phyloP scores from a whole-genome alignment of 2,797 vertebrate species.

The Poecilia gillii region DNA sequence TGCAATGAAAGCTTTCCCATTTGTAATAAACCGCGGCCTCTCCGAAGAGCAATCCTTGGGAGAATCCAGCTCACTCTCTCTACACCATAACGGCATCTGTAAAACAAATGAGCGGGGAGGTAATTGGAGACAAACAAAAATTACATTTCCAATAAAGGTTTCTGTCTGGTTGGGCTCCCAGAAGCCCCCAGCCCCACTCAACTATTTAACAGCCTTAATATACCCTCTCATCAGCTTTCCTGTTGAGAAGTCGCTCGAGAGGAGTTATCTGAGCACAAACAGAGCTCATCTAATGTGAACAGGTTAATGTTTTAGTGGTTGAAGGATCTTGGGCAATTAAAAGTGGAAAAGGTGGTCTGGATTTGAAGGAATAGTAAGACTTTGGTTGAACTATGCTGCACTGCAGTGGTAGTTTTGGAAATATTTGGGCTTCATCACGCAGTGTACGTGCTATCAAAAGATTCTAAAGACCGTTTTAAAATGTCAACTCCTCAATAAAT shows the following conservation, averaged over 20 bases:
- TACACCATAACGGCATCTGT: slow-evolving; percentile 73
- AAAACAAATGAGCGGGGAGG: slow-evolving; percentile 84
- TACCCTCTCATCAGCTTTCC: slow-evolving; percentile 77
- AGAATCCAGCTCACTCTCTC: slow-evolving; percentile 58
- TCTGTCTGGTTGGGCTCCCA: slow-evolving; percentile 73
- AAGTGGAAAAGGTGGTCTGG: slow-evolving; percentile 44
- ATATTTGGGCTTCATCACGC: neutral
- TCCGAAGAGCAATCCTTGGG: slow-evolving; percentile 78
- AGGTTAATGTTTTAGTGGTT: slow-evolving; percentile 65
- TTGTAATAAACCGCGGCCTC: slow-evolving; percentile 81
- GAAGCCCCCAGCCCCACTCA: slow-evolving; percentile 74
- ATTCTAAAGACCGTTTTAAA: neutral
- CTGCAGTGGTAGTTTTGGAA: slow-evolving; percentile 31
- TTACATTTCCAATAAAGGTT: slow-evolving; percentile 86
- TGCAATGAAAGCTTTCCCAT: slow-evolving; percentile 82
- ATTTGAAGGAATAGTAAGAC: slow-evolving; percentile 50
- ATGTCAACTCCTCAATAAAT: too few species aligned
- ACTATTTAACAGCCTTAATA: slow-evolving; percentile 82
- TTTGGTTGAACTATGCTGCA: slow-evolving; percentile 34
- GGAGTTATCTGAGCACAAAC: slow-evolving; percentile 72
- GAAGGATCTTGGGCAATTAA: slow-evolving; percentile 71
- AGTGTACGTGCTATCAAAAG: neutral
- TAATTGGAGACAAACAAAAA: slow-evolving; percentile 87
- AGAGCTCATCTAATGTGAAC: slow-evolving; percentile 76
- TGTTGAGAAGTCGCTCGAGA: slow-evolving; percentile 73